phyloP scores from a whole-genome alignment of 2,113 vertebrate genomes.

The Felis catus region DNA sequence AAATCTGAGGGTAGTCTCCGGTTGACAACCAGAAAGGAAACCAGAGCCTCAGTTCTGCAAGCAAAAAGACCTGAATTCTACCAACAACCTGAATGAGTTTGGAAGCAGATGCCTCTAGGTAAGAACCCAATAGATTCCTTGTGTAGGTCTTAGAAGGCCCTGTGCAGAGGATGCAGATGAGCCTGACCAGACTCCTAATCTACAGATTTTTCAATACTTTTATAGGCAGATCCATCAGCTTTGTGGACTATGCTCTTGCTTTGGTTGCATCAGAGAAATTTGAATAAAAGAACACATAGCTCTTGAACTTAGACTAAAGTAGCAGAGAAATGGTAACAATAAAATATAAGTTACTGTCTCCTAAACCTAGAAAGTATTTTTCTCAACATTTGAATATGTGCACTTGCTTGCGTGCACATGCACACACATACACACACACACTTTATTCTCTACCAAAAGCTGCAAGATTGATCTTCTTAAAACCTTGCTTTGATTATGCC shows the following conservation, averaged over 20 bases:
- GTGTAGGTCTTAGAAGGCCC: not conserved
- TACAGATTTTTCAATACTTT: not conserved
- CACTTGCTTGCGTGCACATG: too few relatives aligned
- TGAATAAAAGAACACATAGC: not conserved
- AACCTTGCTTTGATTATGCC: not conserved
- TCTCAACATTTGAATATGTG: not conserved
- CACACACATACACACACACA: not conserved
- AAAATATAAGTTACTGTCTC: not conserved
- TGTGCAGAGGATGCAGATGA: not conserved
- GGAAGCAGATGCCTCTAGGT: not conserved
- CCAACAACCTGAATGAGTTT: not conserved
- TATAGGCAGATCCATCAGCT: not conserved
- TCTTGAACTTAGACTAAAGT: not conserved
- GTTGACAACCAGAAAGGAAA: not conserved
- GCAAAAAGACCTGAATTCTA: not conserved
- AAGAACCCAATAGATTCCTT: not conserved
- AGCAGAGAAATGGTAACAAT: not conserved
- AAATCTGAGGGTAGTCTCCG: not conserved
- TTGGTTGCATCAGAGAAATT: not conserved
- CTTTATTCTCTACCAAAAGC: not conserved
- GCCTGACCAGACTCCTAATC: not conserved
- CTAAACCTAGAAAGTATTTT: not conserved
- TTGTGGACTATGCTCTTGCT: not conserved
- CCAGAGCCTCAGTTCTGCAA: not conserved
- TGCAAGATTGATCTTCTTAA: not conserved